phyloP scores from a whole-genome alignment of 2,888 invertebrate genomes.

The Anarsia innoxiella region DNA sequence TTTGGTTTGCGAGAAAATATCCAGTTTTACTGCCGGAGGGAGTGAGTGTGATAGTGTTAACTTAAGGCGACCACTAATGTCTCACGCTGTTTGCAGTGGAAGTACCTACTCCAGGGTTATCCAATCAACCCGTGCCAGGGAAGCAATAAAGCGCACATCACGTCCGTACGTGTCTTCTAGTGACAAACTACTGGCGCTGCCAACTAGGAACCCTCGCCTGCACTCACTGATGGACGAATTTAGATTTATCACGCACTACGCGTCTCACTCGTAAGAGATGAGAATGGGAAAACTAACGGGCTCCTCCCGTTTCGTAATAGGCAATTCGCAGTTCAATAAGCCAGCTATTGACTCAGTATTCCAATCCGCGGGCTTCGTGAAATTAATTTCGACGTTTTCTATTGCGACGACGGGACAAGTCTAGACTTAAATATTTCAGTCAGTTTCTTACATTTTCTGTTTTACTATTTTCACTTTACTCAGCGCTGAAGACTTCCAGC shows the following conservation, averaged over 20 bases:
- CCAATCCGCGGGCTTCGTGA: no score
- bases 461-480: no score
- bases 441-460: no score
- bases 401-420: no score
- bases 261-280: constrained; percentile 10
- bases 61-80: constrained; percentile 18
- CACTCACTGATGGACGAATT: constrained; percentile 37
- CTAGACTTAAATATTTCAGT: no score
- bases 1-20: no score
- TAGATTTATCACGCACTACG: constrained; percentile 44
- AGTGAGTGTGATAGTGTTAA: background rate
- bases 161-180: constrained; percentile 43
- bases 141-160: constrained; percentile 58
- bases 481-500: no score
- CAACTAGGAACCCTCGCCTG: background rate
- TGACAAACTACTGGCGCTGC: constrained; percentile 35
- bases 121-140: constrained; percentile 49
- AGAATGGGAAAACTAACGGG: background rate
- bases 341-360: no score
- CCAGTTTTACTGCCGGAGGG: no score
- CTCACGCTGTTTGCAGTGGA: constrained; percentile 29
- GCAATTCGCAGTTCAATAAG: no score
- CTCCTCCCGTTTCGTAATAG: background rate
- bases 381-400: no score
- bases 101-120: constrained; percentile 34